Base-by-base conservation (phyloP, 2,888 invertebrate genomes). In the Parnassius apollo region DNA sequence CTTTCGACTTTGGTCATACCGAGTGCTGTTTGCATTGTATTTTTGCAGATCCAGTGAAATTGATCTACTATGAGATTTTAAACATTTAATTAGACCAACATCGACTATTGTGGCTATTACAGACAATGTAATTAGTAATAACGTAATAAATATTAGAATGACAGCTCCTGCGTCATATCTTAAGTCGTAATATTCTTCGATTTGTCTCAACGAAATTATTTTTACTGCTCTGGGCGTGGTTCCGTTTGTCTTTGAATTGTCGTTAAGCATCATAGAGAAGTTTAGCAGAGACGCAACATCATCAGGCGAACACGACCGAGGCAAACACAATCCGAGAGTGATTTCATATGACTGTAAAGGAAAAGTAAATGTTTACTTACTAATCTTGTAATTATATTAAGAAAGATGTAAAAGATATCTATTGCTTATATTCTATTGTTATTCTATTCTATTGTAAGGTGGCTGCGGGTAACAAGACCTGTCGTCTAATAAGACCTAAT, bases 231-330 rank as follows among this genome's bases (percentile, higher is more conserved):
- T 80, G 2, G 89, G 85, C 1, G 85, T 70, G 1, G 87, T 82
- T 59, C 77, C 82, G 66, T 86, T 87, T 9, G 81, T 75, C 62
- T 85, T 83, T 45, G 87, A 72, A 62, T 89, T 85, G 62, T 90
- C 88, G 65, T 85, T 88, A 50, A 91, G 80, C 79, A 87, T 88
- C 22, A 87, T 82, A 13, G 91, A 89, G 71, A 93, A 92, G 65
- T 86, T 83, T n/a, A 93, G 72, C 45, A 93, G 76, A 2, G 87
- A 83, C 22, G 82, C 75, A 0, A 93, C 77, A 69, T 93, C 93
- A 1, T 83, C 75, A 0, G 78, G 67, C 0, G 74, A 70, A 70
- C 93, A 93, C 44, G 88, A 83, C 1, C 81, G 75, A 1, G 93
- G 93, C 25, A 93, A 70, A 62, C 93, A 93, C 3, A 93, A 71